Evolutionary conservation across 1,140 invertebrate genomes (phyloP).

Genomic region (Rhynchophorus ferrugineus): DNA sequence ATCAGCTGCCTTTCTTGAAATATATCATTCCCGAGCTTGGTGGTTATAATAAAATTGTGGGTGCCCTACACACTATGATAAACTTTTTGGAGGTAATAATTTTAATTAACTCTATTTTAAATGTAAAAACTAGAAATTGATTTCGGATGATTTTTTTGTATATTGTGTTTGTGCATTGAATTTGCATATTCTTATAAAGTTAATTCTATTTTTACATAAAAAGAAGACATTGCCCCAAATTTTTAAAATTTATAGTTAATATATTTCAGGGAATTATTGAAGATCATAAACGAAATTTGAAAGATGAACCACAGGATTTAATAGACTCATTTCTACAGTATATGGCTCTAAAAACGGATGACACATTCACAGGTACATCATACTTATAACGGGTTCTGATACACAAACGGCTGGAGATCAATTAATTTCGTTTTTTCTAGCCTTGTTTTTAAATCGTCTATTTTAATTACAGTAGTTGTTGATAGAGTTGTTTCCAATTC

Average conservation of each 20-base stretch:
- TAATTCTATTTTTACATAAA: too few relatives aligned
- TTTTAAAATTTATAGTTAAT: background rate
- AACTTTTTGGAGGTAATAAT: conserved; percentile 23
- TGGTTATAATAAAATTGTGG: conserved; percentile 57
- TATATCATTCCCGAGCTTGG: conserved; percentile 56
- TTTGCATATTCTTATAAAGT: too few relatives aligned
- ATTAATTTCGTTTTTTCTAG: too few relatives aligned
- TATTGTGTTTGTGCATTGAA: too few relatives aligned
- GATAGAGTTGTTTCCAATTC: too few relatives aligned
- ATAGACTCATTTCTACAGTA: conserved; percentile 33
- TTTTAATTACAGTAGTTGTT: too few relatives aligned
- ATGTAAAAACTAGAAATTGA: too few relatives aligned
- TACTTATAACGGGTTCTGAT: too few relatives aligned
- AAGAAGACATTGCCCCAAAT: too few relatives aligned
- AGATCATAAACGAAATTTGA: conserved; percentile 26
- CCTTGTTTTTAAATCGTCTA: conserved; percentile 46
- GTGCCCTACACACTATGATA: conserved; percentile 36
- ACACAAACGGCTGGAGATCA: too few relatives aligned
- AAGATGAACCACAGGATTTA: conserved; percentile 25
- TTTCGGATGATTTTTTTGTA: too few relatives aligned
- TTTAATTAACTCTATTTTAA: background rate
- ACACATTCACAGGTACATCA: conserved; percentile 44
- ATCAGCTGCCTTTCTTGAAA: conserved; percentile 62
- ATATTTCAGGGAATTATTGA: conserved; percentile 33
- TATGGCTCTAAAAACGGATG: conserved; percentile 26